Conservation (phyloP, 2,113 vertebrate species). For the Burhinus oedicnemus region DNA sequence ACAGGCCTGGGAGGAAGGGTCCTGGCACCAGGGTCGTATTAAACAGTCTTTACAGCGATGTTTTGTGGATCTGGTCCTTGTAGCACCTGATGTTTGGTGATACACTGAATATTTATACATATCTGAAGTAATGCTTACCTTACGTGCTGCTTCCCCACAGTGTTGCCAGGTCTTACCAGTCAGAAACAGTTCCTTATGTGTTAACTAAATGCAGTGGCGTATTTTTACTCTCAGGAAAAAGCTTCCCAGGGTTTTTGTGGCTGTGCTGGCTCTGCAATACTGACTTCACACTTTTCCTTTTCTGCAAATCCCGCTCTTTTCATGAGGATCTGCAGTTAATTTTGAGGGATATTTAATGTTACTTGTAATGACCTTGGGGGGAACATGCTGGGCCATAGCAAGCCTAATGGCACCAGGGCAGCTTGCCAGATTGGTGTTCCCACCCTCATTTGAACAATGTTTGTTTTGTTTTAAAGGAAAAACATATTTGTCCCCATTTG, state of each 20-base stretch:
- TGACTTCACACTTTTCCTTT: not conserved
- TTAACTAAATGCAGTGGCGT: not conserved
- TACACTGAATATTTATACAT: not conserved
- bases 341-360: not conserved
- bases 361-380: not conserved
- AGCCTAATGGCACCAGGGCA: not conserved
- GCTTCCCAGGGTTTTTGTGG: not conserved
- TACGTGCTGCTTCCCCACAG: not conserved
- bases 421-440: not conserved
- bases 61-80: not conserved
- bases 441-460: not conserved
- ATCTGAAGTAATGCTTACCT: not conserved
- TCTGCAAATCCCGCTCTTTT: not conserved
- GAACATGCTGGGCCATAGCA: not conserved
- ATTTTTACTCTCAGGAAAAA: not conserved
- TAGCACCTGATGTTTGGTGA: not conserved
- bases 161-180: not conserved
- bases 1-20: not conserved
- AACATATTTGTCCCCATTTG: not conserved
- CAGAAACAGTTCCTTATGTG: not conserved
- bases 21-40: not conserved
- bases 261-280: not conserved
- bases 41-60: rapidly evolving
- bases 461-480: not conserved
- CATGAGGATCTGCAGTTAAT: not conserved